A percentile compares a stretch with the other conserved stretches of the same genome.
These are phyloP conservation scores for Pelobates fuscus DNA, from an alignment of 2,113 vertebrate genomes.

Conservation along the genomic window DNA sequence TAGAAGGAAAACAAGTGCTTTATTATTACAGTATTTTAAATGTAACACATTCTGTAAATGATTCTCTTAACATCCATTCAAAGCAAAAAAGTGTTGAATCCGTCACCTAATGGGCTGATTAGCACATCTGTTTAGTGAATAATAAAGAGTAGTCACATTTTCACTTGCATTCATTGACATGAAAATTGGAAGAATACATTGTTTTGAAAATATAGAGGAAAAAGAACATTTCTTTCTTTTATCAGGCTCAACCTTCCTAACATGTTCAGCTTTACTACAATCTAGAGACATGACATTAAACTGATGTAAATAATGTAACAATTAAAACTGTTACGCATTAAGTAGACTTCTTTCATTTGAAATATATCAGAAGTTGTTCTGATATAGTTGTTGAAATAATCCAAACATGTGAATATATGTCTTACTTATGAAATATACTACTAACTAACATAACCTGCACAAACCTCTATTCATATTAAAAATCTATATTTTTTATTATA, in stretches of 20 bases:
- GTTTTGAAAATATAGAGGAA: neutral
- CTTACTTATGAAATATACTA: no score
- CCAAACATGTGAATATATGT: neutral
- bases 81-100: neutral
- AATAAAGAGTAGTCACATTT: neutral
- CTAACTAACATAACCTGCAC: no score
- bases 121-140: neutral
- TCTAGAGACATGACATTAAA: no score
- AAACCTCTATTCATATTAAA: no score
- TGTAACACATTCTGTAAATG: neutral
- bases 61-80: neutral
- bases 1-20: constrained; percentile 59
- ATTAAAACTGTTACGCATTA: constrained; percentile 65
- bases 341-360: constrained; percentile 74
- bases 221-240: no score
- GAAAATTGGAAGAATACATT: neutral
- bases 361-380: constrained; percentile 76
- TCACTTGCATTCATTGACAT: neutral
- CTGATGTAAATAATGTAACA: neutral
- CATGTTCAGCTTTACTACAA: no score
- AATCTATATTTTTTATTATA: no score
- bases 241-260: no score
- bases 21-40: neutral
- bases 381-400: constrained; percentile 35
- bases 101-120: neutral